Base-by-base conservation (phyloP, 1,140 invertebrate species). In the Drosophila tristis region DNA sequence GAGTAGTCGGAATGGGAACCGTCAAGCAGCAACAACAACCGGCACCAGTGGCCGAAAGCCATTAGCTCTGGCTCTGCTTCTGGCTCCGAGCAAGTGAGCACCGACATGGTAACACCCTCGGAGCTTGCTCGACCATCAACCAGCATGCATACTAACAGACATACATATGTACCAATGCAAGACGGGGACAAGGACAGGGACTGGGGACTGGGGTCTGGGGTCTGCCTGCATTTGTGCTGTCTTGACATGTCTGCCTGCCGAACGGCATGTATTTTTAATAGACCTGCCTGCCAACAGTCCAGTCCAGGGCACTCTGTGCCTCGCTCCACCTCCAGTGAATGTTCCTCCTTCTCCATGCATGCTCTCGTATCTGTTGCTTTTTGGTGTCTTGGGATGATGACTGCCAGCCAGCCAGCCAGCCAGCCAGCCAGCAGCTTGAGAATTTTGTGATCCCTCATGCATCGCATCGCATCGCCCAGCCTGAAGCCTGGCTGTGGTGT, bases 241-340 rank as follows among this genome's bases (percentile, higher is more conserved):
- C 78, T 81, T 80, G 77, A 65, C 61, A 58, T 54, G 77, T 66
- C 76, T 73, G 66, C 9, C 60, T 50, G 29, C 26, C 43, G 44
- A 62, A 6, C 45, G 31, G 43, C 50, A 64, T 65, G 78, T 81
- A 81, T 78, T 87, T 81, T 86, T 81, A 86, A 86, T 86, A 87
- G 78, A 81, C 62, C 56, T 55, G 73, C 47, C 61, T 55, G 73
- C 47, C 61, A 55, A 53, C 63, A 67, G n/a, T n/a, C 51, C 58
- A 68, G 26, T 50, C 67, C 62, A 55, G 9, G 31, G 4, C 16
- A 35, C 43, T 49, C 29, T 58, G 39, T 58, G 23, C 31, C 47
- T 35, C 25, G n/a, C 15, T 5, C 48, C 23, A n/a, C 44, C 57
- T 39, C 42, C 62, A 55, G 11, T 35, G 4, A 51, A 23, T 31